Percentiles rank a stretch among this genome's conserved stretches.
Conservation (phyloP, 2,113 vertebrate genomes). For the Lycaon pictus region DNA sequence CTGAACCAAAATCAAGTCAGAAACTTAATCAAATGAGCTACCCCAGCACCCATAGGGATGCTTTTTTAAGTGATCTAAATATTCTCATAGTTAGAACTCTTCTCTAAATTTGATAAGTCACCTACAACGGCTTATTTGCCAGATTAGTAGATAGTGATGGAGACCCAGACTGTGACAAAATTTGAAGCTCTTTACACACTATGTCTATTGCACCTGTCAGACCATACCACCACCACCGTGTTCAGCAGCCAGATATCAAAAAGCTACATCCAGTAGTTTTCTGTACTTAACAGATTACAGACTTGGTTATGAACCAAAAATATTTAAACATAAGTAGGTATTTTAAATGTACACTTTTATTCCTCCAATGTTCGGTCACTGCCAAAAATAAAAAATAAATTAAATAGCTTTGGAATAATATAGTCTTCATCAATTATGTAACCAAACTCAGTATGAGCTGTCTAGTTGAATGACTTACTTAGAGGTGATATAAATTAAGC, state of each 20-base stretch:
- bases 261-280: constrained; percentile 80
- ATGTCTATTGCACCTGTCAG: constrained; percentile 78
- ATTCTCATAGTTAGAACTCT: constrained; percentile 73
- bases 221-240: constrained; percentile 68
- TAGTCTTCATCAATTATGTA: neutral
- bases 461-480: neutral
- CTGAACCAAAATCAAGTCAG: neutral
- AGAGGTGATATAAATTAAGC: neutral
- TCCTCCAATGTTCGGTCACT: neutral
- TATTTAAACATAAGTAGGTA: constrained; percentile 63
- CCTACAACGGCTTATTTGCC: constrained; percentile 87
- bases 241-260: constrained; percentile 62
- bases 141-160: constrained; percentile 84
- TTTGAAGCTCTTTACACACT: constrained; percentile 81
- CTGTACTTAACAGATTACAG: constrained; percentile 67
- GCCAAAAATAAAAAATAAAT: constrained; percentile 47
- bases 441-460: neutral
- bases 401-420: constrained; percentile 26
- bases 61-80: constrained; percentile 75
- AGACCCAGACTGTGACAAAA: constrained; percentile 83
- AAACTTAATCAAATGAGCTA: neutral
- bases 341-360: constrained; percentile 48
- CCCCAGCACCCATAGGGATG: constrained; percentile 7
- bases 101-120: constrained; percentile 81
- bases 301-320: constrained; percentile 73